Evolutionary conservation across 2,113 vertebrate species (phyloP).

Genomic region (pig (Sus scrofa)): T2T-Sscrofa CM000828.6:42509001-42509500

Average conservation of each 20-base stretch:
- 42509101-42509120: too few species aligned
- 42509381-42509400: background rate
- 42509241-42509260: background rate
- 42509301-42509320: conserved; percentile 24
- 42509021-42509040: too few species aligned
- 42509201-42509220: background rate
- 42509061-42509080: too few species aligned
- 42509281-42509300: conserved; percentile 41
- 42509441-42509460: background rate
- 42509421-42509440: background rate
- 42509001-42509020: too few species aligned
- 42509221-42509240: background rate
- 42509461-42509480: background rate
- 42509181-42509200: too few species aligned
- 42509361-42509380: background rate
- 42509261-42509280: background rate
- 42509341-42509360: background rate
- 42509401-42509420: background rate
- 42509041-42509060: too few species aligned
- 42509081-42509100: too few species aligned
- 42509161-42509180: too few species aligned
- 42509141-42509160: background rate
- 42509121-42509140: background rate
- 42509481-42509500: conserved; percentile 22
- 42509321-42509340: background rate